phyloP scores from a whole-genome alignment of 2,797 vertebrate species.

The Danio albolineatus region DNA sequence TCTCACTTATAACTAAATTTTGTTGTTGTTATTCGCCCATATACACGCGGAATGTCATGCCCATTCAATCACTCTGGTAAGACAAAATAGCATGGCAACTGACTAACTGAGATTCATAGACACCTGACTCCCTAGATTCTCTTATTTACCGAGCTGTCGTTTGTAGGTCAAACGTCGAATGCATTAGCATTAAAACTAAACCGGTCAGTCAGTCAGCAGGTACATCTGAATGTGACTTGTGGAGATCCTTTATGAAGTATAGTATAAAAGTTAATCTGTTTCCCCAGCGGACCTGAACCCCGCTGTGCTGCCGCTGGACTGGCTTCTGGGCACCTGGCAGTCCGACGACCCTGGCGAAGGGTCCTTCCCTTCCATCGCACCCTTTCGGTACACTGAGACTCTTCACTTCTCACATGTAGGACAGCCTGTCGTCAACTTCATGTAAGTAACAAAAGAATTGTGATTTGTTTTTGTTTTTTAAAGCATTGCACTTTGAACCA shows the following conservation, averaged over 20 bases:
- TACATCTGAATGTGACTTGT: neutral
- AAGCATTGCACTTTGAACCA: neutral
- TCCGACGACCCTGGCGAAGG: constrained; percentile 88
- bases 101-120: neutral
- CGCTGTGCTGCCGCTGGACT: constrained; percentile 82
- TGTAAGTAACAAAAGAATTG: constrained; percentile 74
- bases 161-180: constrained; percentile 20
- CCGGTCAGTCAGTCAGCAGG: neutral
- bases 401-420: constrained; percentile 90
- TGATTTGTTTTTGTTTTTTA: no score
- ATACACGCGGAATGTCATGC: constrained; percentile 68
- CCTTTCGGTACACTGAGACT: constrained; percentile 90
- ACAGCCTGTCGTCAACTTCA: constrained; percentile 94
- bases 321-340: constrained; percentile 88
- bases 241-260: neutral
- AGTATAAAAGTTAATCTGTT: constrained; percentile 30
- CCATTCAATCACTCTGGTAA: constrained; percentile 67
- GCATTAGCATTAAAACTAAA: neutral
- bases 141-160: neutral
- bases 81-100: neutral
- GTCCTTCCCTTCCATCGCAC: constrained; percentile 85
- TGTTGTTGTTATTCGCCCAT: neutral
- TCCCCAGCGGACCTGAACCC: constrained; percentile 74
- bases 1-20: neutral
- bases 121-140: neutral